phyloP scores from a whole-genome alignment of 2,888 invertebrate genomes.

The Andrena bucephala region DNA sequence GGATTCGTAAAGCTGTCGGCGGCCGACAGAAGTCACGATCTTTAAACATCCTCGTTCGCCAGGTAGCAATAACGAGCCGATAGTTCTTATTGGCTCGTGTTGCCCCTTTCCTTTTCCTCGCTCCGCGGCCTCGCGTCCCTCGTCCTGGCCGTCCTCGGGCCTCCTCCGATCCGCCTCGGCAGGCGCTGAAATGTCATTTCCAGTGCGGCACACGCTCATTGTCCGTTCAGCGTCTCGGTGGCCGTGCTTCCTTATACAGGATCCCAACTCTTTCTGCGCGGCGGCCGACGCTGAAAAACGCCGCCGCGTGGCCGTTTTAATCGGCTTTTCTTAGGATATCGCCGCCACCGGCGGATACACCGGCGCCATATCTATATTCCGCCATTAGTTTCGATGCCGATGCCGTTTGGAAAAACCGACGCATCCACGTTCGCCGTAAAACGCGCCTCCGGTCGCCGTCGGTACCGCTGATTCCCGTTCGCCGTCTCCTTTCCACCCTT shows the following conservation, averaged over 20 bases:
- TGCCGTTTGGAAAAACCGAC: conserved; percentile 60
- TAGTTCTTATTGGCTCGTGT: conserved; percentile 61
- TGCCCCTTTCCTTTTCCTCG: conserved; percentile 22
- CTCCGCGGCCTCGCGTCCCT: conserved; percentile 8
- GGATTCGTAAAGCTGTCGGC: conserved; percentile 55
- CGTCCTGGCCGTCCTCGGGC: conserved; percentile 38
- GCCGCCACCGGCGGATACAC: conserved; percentile 42
- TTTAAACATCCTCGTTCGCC: conserved; percentile 60
- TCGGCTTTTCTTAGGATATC: conserved; percentile 70
- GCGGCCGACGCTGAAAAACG: conserved; percentile 79
- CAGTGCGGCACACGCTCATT: conserved; percentile 80
- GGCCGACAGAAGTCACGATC: conserved; percentile 62
- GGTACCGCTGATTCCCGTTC: conserved; percentile 36
- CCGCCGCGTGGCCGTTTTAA: conserved; percentile 74
- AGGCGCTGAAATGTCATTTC: conserved; percentile 80
- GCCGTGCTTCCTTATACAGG: conserved; percentile 75
- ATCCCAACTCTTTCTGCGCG: conserved; percentile 61
- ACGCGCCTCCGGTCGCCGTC: conserved; percentile 41
- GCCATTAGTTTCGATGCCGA: conserved; percentile 74
- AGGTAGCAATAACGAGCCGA: conserved; percentile 71
- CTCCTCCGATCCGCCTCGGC: conserved; percentile 48
- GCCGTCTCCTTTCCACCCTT: conserved; percentile 9
- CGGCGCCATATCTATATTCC: conserved; percentile 75
- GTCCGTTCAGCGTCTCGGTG: conserved; percentile 67
- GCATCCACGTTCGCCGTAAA: conserved; percentile 64